These are phyloP conservation scores for Saccostrea cuccullata DNA, from an alignment of 1,140 invertebrate genomes.

Conservation along the genomic window DNA sequence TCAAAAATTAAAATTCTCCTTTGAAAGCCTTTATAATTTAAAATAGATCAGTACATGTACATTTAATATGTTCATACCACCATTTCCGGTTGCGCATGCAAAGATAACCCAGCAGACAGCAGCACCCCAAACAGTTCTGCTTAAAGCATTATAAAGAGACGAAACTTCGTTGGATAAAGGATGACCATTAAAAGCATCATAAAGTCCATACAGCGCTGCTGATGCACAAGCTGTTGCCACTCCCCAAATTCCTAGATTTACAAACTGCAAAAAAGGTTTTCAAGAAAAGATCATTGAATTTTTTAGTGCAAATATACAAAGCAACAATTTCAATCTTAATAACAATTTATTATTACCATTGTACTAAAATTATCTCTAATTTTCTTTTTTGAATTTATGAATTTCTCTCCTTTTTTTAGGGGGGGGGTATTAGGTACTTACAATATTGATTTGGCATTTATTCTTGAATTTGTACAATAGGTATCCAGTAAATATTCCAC, in stretches of 20 bases:
- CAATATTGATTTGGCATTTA: slow-evolving; percentile 58
- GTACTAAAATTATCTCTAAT: neutral
- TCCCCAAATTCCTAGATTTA: slow-evolving; percentile 54
- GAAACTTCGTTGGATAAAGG: slow-evolving; percentile 49
- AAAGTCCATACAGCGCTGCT: slow-evolving; percentile 63
- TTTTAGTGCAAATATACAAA: too few species aligned
- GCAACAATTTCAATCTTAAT: too few species aligned
- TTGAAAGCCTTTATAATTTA: too few species aligned
- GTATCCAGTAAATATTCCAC: slow-evolving; percentile 80
- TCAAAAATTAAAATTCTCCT: too few species aligned
- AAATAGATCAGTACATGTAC: too few species aligned
- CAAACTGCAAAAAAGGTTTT: slow-evolving; percentile 40
- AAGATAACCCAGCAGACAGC: slow-evolving; percentile 79
- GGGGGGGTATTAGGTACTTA: slow-evolving; percentile 36
- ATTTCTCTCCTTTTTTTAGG: too few species aligned
- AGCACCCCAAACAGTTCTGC: slow-evolving; percentile 74
- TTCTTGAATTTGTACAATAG: slow-evolving; percentile 68
- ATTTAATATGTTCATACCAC: slow-evolving; percentile 51
- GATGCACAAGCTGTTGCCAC: slow-evolving; percentile 56
- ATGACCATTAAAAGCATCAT: slow-evolving; percentile 32
- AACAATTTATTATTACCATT: neutral
- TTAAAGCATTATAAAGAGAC: slow-evolving; percentile 71
- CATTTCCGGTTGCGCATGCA: slow-evolving; percentile 73
- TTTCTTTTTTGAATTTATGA: too few species aligned
- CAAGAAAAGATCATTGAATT: neutral